Percentiles rank a stretch among this genome's conserved stretches.
phyloP scores from a whole-genome alignment of 1,140 invertebrate species.

The Calephelis virginiensis region DNA sequence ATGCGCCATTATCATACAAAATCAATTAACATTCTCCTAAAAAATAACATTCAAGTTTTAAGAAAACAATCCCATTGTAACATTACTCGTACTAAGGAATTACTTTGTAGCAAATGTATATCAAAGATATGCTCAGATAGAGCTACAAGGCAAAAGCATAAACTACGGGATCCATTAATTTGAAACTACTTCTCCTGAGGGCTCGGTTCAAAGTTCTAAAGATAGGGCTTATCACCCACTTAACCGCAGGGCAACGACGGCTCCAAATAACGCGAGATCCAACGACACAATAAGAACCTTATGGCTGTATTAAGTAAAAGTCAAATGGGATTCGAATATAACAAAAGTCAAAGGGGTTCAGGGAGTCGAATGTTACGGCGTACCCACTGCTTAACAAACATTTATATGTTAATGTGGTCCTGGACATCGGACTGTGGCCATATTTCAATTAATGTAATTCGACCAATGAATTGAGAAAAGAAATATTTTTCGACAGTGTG shows the following conservation, averaged over 20 bases:
- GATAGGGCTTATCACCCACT: constrained; percentile 43
- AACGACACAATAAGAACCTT: constrained; percentile 36
- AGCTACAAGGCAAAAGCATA: constrained; percentile 15
- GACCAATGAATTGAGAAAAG: no score
- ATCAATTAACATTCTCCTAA: no score
- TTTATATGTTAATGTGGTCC: constrained; percentile 17
- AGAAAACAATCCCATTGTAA: no score
- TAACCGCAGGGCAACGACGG: constrained; percentile 37
- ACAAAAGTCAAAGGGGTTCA: no score
- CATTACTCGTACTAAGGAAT: no score
- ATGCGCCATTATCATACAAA: no score
- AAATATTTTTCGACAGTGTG: no score
- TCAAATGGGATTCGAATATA: constrained; percentile 23
- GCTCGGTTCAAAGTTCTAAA: constrained; percentile 38
- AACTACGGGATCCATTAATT: constrained; percentile 20
- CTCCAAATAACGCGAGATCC: constrained; percentile 21
- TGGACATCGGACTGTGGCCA: not conserved
- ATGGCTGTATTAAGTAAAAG: constrained; percentile 34
- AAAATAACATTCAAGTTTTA: no score
- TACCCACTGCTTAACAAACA: constrained; percentile 1
- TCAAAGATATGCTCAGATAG: constrained; percentile 1
- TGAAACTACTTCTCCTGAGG: constrained; percentile 23
- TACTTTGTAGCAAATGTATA: not conserved
- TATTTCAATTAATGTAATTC: not conserved
- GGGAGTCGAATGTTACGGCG: not conserved